These are phyloP conservation scores for Lepidurus arcticus DNA, from an alignment of 1,140 invertebrate species.

Conservation along the genomic window DNA sequence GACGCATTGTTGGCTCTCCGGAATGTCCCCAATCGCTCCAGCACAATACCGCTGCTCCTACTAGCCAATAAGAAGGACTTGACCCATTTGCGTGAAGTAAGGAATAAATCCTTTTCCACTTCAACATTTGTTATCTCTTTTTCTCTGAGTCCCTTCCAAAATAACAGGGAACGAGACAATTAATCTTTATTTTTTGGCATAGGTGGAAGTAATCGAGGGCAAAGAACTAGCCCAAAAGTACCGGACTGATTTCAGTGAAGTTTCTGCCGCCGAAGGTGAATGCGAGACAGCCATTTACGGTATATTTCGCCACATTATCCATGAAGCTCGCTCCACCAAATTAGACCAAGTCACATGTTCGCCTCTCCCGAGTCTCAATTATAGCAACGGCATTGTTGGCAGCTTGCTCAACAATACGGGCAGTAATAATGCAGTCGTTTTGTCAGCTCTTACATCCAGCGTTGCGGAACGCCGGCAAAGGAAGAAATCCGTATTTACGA, in stretches of 20 bases:
- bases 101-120: slow-evolving; percentile 34
- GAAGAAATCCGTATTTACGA: slow-evolving; percentile 41
- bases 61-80: slow-evolving; percentile 70
- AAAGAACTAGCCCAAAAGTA: slow-evolving; percentile 43
- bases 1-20: slow-evolving; percentile 55
- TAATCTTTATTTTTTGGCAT: slow-evolving; percentile 37
- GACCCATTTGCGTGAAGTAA: slow-evolving; percentile 65
- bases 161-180: too few relatives aligned
- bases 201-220: slow-evolving; percentile 62
- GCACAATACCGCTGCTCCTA: slow-evolving; percentile 51
- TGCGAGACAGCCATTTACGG: slow-evolving; percentile 34
- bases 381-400: slow-evolving; percentile 26
- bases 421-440: not conserved
- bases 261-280: slow-evolving; percentile 44
- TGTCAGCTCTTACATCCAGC: not conserved
- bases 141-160: not conserved
- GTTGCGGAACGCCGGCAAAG: slow-evolving; percentile 37
- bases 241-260: slow-evolving; percentile 45
- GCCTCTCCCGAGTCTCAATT: not conserved
- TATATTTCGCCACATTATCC: slow-evolving; percentile 34
- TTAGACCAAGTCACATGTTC: not conserved
- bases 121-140: not conserved
- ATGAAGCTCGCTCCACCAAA: slow-evolving; percentile 32
- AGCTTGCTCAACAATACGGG: slow-evolving; percentile 27
- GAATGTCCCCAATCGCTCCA: slow-evolving; percentile 25